Base-by-base conservation (phyloP, 2,797 vertebrate species). In the Sciaenops ocellatus region DNA sequence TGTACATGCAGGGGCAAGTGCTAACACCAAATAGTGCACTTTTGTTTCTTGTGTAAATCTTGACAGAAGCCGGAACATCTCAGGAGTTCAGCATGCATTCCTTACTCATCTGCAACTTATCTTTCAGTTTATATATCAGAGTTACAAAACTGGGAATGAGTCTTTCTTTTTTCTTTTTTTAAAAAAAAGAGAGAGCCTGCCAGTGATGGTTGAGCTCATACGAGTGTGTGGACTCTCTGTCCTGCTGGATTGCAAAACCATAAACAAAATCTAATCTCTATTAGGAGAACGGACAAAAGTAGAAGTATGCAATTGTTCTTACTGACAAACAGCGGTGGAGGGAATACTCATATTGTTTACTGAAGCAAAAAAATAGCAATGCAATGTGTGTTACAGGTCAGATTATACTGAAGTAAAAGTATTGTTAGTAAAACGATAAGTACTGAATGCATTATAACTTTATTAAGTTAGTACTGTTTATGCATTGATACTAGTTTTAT, bases 1-100 rank as follows among this genome's bases (percentile, higher is more conserved):
- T 85, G 69, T 81, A 63, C 92, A 89, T 75, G 93, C 78, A 91
- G 65, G 79, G 90, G 80, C 92, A 93, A 90, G 93, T 90, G 80
- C 24, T 12, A 85, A 59, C 69, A 41, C 51, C 69, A 65, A 82
- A 79, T 34, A 41, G 71, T 77, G 77, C 56, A 30, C 17, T 85
- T 85, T 69, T 65, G 70, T 87, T 86, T 68, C 75, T 79, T 9
- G 1, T 67, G 4, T 50, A 28, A 46, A 56, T 80, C 69, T 57
- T 67, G 64, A 76, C 63, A 76, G 8, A 38, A 78, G 20, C 74
- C 54, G 66, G 69, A 61, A 51, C 16, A 52, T 77, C 6, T 70
- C 57, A 5, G 22, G 13, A 72, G 67, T 47, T 61, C 61, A 55
- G 55, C 69, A 20, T 13, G 18, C 68, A 90, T 90, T 87, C 83